phyloP scores from a whole-genome alignment of 2,797 vertebrate species.

The Leptatherina wallacei region DNA sequence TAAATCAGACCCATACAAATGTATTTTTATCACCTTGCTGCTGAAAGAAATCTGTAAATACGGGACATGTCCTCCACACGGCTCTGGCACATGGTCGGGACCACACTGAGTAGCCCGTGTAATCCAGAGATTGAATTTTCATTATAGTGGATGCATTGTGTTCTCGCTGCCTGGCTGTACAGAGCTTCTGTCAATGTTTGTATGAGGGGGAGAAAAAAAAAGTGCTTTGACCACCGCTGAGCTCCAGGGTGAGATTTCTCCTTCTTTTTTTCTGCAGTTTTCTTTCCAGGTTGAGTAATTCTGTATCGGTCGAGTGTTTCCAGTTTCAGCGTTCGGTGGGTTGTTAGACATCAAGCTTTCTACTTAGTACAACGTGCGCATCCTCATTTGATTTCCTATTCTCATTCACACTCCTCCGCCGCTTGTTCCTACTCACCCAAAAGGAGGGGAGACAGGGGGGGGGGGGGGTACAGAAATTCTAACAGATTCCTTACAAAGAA shows the following conservation, averaged over 20 bases:
- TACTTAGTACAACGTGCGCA: slow-evolving; percentile 47
- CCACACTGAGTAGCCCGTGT: slow-evolving; percentile 56
- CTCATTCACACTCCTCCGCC: slow-evolving; percentile 44
- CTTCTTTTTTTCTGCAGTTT: slow-evolving; percentile 34
- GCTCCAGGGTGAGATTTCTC: slow-evolving; percentile 42
- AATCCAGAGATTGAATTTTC: slow-evolving; percentile 32
- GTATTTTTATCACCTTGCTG: slow-evolving; percentile 60
- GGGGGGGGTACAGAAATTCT: slow-evolving; percentile 37
- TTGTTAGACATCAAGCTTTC: slow-evolving; percentile 66
- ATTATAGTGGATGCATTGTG: slow-evolving; percentile 48
- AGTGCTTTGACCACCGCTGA: slow-evolving; percentile 57
- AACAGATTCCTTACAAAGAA: slow-evolving; percentile 59
- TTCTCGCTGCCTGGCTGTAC: slow-evolving; percentile 71
- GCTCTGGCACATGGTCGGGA: no score
- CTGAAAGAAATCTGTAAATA: slow-evolving; percentile 63
- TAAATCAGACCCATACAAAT: slow-evolving; percentile 42
- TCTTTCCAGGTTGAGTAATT: slow-evolving; percentile 66
- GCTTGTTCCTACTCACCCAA: slow-evolving; percentile 35
- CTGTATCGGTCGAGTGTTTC: slow-evolving; percentile 73
- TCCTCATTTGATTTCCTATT: slow-evolving; percentile 72
- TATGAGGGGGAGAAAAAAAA: slow-evolving; percentile 48
- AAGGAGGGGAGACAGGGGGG: slow-evolving; percentile 17
- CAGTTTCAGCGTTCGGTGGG: slow-evolving; percentile 63
- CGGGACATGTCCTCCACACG: slow-evolving; percentile 5
- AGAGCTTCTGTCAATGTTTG: slow-evolving; percentile 77